Conservation (phyloP, 2,888 invertebrate species). For the Hipparchia sbordonii region DNA sequence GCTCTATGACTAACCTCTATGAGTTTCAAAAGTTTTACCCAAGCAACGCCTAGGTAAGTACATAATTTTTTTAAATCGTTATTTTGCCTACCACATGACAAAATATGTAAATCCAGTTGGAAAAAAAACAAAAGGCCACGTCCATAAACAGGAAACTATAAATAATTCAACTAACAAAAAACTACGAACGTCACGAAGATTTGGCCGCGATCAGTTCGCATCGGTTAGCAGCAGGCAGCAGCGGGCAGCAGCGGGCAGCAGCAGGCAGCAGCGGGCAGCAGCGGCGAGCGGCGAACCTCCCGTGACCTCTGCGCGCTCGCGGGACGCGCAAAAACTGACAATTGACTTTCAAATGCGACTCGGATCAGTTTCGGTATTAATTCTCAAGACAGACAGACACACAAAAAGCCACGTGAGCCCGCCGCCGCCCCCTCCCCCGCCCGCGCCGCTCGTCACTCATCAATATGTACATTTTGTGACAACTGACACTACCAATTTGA, state of each 20-base stretch:
- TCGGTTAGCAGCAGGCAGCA: not conserved
- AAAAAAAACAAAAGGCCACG: slow-evolving; percentile 8
- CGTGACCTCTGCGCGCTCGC: slow-evolving; percentile 27
- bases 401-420: slow-evolving; percentile 32
- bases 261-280: not conserved
- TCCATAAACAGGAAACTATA: slow-evolving; percentile 28
- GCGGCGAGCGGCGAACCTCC: not conserved
- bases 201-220: slow-evolving; percentile 17
- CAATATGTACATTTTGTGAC: slow-evolving; percentile 21
- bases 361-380: slow-evolving; percentile 31
- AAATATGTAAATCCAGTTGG: not conserved
- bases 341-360: slow-evolving; percentile 42
- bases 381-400: slow-evolving; percentile 36
- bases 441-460: not conserved
- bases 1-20: too few relatives aligned
- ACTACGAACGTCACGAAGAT: slow-evolving; percentile 12
- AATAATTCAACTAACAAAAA: slow-evolving; percentile 34
- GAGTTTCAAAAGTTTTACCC: too few relatives aligned
- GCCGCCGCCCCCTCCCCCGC: not conserved
- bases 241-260: too few relatives aligned
- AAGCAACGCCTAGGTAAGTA: not conserved
- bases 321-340: slow-evolving; percentile 33
- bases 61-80: not conserved
- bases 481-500: slow-evolving; percentile 5
- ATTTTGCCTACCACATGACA: not conserved